Evolutionary conservation across 2,797 vertebrate species (phyloP), one percentile per base, ranked within the genome.

Genomic region (Liparis tanakae): DNA sequence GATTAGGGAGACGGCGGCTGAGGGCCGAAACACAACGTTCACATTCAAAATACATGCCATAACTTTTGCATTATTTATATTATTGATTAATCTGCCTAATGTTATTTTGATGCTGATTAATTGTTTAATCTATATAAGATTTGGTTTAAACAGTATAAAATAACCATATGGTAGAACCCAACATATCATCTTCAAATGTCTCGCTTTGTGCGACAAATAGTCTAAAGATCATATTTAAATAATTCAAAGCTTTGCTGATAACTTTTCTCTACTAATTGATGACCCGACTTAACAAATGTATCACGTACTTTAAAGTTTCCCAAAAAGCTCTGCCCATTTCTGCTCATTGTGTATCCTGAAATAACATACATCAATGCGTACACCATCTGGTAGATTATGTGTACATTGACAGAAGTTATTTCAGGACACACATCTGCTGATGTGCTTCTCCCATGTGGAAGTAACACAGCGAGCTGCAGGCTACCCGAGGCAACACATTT

Each of bases 381-480:
- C 8, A 15, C 33, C 15, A 54, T 53, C 50, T 18, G 36, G 12
- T 41, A 53, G 50, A 18, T 64, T 20, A 33, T 43, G 33, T 63
- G 33, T 48, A 46, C 30, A 48, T 34, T 17, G 43, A 63, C 17
- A 39, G 7, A 15, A 10, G 64, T 67, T 30, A 55, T 55, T 55
- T 67, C 51, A 55, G 53, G 36, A 67, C 51, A 67, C 37, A 43
- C 7, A 25, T 53, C 20, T 7, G 22, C 13, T 36, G 44, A n/a
- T 25, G 55, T 41, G 36, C 55, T 70, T 36, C 33, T 76, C 22
- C 14, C 22, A 12, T 33, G 64, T 56, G 41, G 41, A 66, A 72
- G 36, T 44, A 65, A 76, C 68, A 53, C 37, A 53, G 48, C 43
- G 48, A 51, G 43, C 39, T 33, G 37, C 46, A 59, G 41, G 48